Percentiles rank a stretch among this genome's conserved stretches.
Conservation (phyloP, 2,113 vertebrate genomes). For the Callipepla squamata region DNA sequence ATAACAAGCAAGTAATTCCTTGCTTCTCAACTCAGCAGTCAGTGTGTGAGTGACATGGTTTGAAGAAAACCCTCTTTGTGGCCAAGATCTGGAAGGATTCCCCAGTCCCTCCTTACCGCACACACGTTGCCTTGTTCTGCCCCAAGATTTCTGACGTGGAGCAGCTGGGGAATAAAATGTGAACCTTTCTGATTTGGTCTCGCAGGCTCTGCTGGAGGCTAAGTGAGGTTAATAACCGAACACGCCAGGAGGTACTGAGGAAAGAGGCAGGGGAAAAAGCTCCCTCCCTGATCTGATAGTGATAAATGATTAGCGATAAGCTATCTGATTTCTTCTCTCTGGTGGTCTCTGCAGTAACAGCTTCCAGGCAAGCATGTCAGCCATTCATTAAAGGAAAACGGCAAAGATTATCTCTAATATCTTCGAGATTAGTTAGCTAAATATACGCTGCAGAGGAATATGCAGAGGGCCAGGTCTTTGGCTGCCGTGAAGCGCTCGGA, state of each 20-base stretch:
- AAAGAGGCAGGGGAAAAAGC: slow-evolving; percentile 31
- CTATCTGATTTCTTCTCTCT: slow-evolving; percentile 59
- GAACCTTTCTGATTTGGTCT: slow-evolving; percentile 27
- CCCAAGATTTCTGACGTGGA: accelerated
- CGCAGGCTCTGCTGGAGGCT: slow-evolving; percentile 60
- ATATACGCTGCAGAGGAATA: not conserved
- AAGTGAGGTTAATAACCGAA: slow-evolving; percentile 76
- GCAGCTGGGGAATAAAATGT: not conserved
- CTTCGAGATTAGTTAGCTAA: slow-evolving; percentile 44
- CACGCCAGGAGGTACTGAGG: slow-evolving; percentile 40
- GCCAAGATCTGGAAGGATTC: not conserved
- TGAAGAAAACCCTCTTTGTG: not conserved
- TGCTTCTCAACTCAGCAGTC: not conserved
- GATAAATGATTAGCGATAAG: slow-evolving; percentile 65
- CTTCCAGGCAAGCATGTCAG: slow-evolving; percentile 10
- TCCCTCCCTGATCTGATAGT: slow-evolving; percentile 47
- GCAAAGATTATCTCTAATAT: slow-evolving; percentile 29
- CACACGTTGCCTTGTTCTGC: not conserved
- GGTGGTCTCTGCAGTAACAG: slow-evolving; percentile 22
- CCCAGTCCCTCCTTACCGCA: accelerated
- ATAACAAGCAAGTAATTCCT: not conserved
- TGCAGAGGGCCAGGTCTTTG: not conserved
- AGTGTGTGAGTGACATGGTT: not conserved
- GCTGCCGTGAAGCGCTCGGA: not conserved
- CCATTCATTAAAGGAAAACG: not conserved